Conservation (phyloP, 2,888 invertebrate genomes). For the Stegophylla sp. region DNA sequence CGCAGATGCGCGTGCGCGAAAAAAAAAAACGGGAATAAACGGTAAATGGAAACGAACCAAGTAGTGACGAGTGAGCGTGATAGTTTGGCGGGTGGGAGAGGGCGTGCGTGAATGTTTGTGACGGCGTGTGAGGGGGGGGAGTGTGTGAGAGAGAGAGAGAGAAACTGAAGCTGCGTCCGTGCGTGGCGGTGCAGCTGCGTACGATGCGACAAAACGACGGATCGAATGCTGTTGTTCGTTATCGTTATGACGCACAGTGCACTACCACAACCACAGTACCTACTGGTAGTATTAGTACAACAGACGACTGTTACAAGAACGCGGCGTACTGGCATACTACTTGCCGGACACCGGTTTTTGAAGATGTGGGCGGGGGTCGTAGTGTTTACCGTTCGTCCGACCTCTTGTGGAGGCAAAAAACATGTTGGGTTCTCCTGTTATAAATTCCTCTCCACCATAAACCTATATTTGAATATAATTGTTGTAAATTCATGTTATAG, state of each 20-base stretch:
- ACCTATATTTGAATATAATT: no score
- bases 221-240: no score
- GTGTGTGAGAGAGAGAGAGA: neutral
- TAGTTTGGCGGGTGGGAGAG: no score
- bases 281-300: no score
- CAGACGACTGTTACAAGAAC: no score
- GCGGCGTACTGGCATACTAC: neutral
- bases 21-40: neutral
- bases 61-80: neutral
- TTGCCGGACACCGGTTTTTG: neutral
- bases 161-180: neutral
- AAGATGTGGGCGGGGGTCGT: neutral
- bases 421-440: neutral
- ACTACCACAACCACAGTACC: no score
- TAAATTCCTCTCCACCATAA: no score
- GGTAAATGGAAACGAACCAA: neutral
- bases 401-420: slow-evolving; percentile 21
- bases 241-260: no score
- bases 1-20: neutral
- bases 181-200: neutral
- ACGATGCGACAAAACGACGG: neutral
- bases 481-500: no score
- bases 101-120: no score
- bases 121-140: no score
- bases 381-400: slow-evolving; percentile 8